These are phyloP conservation scores for Neoitamus cyanurus DNA, from an alignment of 2,888 invertebrate species.

Conservation along the genomic window DNA sequence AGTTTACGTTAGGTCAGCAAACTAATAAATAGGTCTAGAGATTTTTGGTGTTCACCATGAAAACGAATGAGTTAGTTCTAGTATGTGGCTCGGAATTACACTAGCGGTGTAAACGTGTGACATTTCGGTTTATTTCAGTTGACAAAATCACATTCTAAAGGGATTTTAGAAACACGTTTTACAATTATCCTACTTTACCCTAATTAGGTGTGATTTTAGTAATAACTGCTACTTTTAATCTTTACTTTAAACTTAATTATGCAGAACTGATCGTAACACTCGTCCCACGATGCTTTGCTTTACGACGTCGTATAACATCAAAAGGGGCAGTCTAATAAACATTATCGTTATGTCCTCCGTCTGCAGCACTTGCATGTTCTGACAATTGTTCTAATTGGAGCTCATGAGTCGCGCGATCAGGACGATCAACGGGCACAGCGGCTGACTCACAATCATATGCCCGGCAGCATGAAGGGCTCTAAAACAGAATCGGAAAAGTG, in stretches of 20 bases:
- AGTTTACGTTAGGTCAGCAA: too few relatives aligned
- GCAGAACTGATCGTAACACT: background rate
- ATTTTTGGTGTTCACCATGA: too few relatives aligned
- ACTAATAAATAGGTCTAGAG: too few relatives aligned
- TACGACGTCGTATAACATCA: background rate
- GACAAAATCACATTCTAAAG: too few relatives aligned
- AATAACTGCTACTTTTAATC: background rate
- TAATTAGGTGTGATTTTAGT: too few relatives aligned
- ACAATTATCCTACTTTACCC: too few relatives aligned
- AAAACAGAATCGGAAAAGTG: background rate
- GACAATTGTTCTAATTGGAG: background rate
- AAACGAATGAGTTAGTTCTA: too few relatives aligned
- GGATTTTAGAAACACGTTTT: too few relatives aligned
- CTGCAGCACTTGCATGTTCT: background rate
- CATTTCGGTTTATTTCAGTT: too few relatives aligned
- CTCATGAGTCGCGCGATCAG: background rate
- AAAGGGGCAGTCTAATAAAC: background rate
- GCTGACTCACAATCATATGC: background rate
- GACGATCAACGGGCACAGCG: background rate
- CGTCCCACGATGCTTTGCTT: background rate
- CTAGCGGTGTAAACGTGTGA: too few relatives aligned
- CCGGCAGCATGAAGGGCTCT: background rate
- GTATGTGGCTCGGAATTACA: too few relatives aligned
- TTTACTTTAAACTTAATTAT: background rate
- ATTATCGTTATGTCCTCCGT: background rate